Conservation (phyloP, 2,888 invertebrate species). For the Brachypterus glaber region DNA sequence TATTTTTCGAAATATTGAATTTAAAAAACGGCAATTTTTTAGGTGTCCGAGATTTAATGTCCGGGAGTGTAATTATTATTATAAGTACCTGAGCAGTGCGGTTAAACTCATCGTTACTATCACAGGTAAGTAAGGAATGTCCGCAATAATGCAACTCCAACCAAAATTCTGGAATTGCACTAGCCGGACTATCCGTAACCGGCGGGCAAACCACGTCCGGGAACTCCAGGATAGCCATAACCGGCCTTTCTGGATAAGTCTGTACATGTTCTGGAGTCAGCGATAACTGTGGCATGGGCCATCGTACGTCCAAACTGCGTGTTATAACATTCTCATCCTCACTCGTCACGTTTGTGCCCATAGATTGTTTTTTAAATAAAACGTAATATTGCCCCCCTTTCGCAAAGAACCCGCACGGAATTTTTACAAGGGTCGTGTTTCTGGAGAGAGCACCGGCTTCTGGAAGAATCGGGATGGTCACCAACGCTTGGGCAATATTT, state of each 20-base stretch:
- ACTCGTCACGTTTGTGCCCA: conserved; percentile 11
- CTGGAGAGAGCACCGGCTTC: conserved; percentile 35
- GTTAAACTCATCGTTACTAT: conserved; percentile 41
- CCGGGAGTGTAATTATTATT: too few species aligned
- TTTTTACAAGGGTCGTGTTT: conserved; percentile 36
- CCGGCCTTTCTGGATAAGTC: conserved; percentile 68
- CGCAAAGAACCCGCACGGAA: conserved; percentile 64
- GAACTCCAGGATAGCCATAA: conserved; percentile 66
- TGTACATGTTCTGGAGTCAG: conserved; percentile 67
- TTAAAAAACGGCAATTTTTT: too few species aligned
- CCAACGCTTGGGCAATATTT: conserved; percentile 33
- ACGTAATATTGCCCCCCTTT: conserved; percentile 58
- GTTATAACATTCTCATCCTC: conserved; percentile 33
- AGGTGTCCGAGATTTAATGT: too few species aligned
- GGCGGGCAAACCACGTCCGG: conserved; percentile 62
- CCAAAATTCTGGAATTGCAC: conserved; percentile 58
- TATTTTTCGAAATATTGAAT: too few species aligned
- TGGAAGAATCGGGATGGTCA: conserved; percentile 36
- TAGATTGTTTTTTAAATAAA: conserved; percentile 38
- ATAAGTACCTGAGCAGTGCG: conserved; percentile 44
- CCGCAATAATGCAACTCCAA: conserved; percentile 74
- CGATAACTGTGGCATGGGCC: conserved; percentile 64
- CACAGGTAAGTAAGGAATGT: conserved; percentile 61
- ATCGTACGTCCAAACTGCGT: conserved; percentile 65
- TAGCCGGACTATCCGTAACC: conserved; percentile 45